phyloP scores from a whole-genome alignment of 2,113 vertebrate species.

The Scomber japonicus region DNA sequence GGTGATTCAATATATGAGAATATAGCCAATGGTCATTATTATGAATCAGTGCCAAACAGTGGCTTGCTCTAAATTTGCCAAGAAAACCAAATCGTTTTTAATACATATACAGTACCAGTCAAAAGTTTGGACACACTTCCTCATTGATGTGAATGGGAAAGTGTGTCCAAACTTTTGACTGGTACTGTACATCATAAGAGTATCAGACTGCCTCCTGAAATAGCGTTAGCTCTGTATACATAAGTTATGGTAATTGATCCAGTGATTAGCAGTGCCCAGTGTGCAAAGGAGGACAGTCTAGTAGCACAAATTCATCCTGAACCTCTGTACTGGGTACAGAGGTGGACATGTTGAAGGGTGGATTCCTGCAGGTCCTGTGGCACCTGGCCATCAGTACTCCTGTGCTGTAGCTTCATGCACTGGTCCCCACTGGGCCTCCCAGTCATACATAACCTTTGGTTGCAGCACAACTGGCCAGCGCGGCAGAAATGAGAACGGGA shows the following conservation, averaged over 20 bases:
- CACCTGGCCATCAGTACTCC: slow-evolving; percentile 57
- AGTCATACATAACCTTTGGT: slow-evolving; percentile 65
- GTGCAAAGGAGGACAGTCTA: slow-evolving; percentile 21
- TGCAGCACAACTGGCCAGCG: slow-evolving; percentile 22
- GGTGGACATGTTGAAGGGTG: slow-evolving; percentile 31
- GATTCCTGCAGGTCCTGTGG: slow-evolving; percentile 54
- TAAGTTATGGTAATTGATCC: slow-evolving; percentile 64
- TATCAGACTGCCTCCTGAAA: slow-evolving; percentile 37
- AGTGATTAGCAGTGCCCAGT: slow-evolving; percentile 41
- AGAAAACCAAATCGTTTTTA: slow-evolving; percentile 13
- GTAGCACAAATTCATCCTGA: slow-evolving; percentile 25
- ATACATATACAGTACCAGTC: background rate
- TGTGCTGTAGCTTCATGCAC: slow-evolving; percentile 28
- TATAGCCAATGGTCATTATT: background rate
- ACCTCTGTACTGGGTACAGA: slow-evolving; percentile 24
- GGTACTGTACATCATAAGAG: background rate
- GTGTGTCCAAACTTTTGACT: too few species aligned
- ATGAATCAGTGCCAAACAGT: slow-evolving; percentile 2
- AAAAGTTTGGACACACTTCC: too few species aligned
- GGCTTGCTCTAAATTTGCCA: background rate
- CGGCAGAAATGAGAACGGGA: slow-evolving; percentile 35
- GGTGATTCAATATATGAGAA: background rate
- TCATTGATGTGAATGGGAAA: too few species aligned
- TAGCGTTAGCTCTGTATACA: slow-evolving; percentile 38
- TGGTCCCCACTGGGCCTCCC: slow-evolving; percentile 29